Evolutionary conservation across 2,113 vertebrate genomes (phyloP).

Genomic region (Megaceryle maxima): DNA sequence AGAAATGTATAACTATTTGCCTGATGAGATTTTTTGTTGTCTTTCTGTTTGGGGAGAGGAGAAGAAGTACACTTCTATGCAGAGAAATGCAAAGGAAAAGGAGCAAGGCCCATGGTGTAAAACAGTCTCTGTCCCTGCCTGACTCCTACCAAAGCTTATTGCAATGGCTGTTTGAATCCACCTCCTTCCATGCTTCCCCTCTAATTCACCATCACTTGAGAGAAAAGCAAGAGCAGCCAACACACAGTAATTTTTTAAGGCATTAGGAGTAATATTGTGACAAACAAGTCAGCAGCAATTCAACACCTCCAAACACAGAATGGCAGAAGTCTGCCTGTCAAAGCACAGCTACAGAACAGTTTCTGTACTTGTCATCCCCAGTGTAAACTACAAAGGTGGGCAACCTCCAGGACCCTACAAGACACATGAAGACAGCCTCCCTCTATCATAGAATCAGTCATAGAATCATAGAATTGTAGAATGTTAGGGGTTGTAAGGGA

Average conservation of each 20-base stretch:
- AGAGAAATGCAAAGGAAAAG: background rate
- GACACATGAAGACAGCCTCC: background rate
- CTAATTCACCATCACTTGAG: background rate
- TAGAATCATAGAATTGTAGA: no score
- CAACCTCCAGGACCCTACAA: background rate
- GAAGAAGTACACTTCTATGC: background rate
- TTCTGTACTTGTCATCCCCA: background rate
- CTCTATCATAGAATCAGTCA: no score
- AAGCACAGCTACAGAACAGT: background rate
- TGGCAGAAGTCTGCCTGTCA: background rate
- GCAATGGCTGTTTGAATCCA: background rate
- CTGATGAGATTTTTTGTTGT: background rate
- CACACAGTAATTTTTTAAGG: constrained; percentile 17
- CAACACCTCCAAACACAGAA: background rate
- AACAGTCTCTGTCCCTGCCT: background rate
- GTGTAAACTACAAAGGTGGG: background rate
- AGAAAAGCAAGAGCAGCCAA: constrained; percentile 5
- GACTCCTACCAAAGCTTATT: background rate
- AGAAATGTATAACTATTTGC: background rate
- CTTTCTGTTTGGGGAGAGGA: background rate
- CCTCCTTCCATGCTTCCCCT: background rate
- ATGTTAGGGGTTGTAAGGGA: no score
- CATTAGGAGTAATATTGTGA: constrained; percentile 54
- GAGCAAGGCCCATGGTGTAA: background rate
- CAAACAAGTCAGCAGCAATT: constrained; percentile 28